Evolutionary conservation across 2,888 invertebrate species (phyloP), one percentile per base, ranked within the genome.

Genomic region (Drosophila neotestacea): DNA sequence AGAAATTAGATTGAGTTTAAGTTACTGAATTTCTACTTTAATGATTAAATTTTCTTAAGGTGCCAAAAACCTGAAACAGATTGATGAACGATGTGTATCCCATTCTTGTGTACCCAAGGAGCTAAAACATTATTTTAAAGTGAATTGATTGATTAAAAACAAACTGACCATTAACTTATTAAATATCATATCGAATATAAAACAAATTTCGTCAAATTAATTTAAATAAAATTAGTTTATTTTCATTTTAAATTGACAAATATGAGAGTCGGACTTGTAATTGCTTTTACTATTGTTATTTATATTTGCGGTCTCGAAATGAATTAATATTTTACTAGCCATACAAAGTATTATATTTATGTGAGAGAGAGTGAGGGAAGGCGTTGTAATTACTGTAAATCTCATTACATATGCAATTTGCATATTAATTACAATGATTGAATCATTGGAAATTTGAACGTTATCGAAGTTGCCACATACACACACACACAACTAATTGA

Each of bases 381-480:
- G 54, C 27, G 27, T 39, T 59, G 54, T 36, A 11, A 41, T 10
- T 48, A 34, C 32, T 28, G 32, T 13, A 56, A 50, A 28, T 6
- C 39, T 10, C 22, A 58, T 67, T 67, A 39, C 3, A 48, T 16
- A 72, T 44, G 48, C 56, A 77, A 60, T 65, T 63, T 56, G 22
- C 71, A 71, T 54, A 50, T 41, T 64, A 52, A 52, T 41, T n/a
- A 44, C 42, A 36, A 39, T 56, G 34, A 27, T 51, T 39, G 30
- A 65, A 28, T 52, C 39, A 11, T 9, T n/a, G 13, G 10, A 47
- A 6, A 32, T 36, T 36, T 41, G 13, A 51, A 50, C 4, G 13
- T 71, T 67, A 48, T 59, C 44, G 36, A 58, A 48, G 47, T 22
- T 38, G 44, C 32, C 34, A 52, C 36, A 38, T 11, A 39, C 13